Base-by-base conservation (phyloP, 2,113 vertebrate species). In the Neofelis nebulosa region DNA sequence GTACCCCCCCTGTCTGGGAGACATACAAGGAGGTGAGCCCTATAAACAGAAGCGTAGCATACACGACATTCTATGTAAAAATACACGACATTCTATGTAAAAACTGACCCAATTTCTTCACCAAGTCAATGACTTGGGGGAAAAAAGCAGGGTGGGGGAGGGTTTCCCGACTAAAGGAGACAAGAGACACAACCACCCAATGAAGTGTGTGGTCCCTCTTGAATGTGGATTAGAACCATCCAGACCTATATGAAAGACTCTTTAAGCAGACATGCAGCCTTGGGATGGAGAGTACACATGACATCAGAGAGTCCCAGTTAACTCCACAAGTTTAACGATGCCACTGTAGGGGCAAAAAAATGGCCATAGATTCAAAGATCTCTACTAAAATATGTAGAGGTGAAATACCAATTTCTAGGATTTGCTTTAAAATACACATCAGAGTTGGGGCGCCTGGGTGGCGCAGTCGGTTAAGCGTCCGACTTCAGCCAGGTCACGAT, bases 31-130 rank as follows among this genome's bases (percentile, higher is more conserved):
- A 48, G 41, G 19, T 36, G n/a, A 14, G 31, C 7, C 25, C 21
- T 29, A 31, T 12, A 69, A 87, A 85, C 27, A 38, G n/a, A 52
- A 36, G 2, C 14, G 7, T 11, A 38, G 61, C 21, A 1, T 0
- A 9, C 0, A 0, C 7, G 68, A 48, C 33, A 33, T 27, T 45
- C 65, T 68, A 29, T 6, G 12, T 38, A 3, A 36, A 84, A 36
- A 57, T 0, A 9, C 0, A 0, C 7, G 68, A 48, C 33, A 33
- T 27, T 45, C 65, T 68, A 29, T 6, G 12, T 38, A 3, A 36
- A 84, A 36, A 57, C 1, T 16, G 57, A 41, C 38, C 73, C n/a
- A 11, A 41, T 10, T 31, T 68, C 95, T 80, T 65, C 68, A 65
- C 25, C 4, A 52, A 15, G 65, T 38, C 36, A 50, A 9, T 27